Base-by-base conservation (phyloP, 1,140 invertebrate genomes). In the Drosophila parabipectinata region DNA sequence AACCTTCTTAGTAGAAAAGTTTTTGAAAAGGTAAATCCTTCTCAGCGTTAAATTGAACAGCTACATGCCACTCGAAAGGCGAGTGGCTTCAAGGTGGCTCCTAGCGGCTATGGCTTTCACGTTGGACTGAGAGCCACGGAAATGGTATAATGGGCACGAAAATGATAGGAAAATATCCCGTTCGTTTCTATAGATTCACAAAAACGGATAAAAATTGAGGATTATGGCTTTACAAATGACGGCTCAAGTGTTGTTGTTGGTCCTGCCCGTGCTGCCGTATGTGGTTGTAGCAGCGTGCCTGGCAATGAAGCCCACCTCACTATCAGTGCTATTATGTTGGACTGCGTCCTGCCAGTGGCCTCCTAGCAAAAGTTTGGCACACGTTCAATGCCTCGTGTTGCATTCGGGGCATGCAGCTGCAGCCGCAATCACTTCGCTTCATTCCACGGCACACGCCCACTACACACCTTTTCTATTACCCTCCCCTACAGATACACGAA, bases 281-380 rank as follows among this genome's bases (percentile, higher is more conserved):
- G 47, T 48, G 26, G 57, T 30, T 34, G 55, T 21, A 26, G 15
- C 24, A 55, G 34, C 45, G 45, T 21, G 10, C 26, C 41, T 30
- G 26, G 41, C 54, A 56, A 39, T 44, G 32, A 24, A 56, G 26
- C 15, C 14, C 55, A 15, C 26, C 14, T 45, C 15, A 26, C 10
- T 58, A 58, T 58, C 55, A 58, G 2, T 39, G 58, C 58, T 60
- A 52, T 60, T 47, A 60, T 60, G 26, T 58, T 7, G 41, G 55
- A 3, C 45, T 45, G 39, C 26, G 55, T 58, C 44, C 24, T 45
- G 26, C 34, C 21, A 21, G 21, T 21, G 10, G 3, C 34, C 34
- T 37, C 0, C 34, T 10, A 12, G 1, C 55, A 21, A 58, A 47
- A 58, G 39, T 58, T 58, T 58, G 28, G 15, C 41, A 58, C 39